Evolutionary conservation across 2,113 vertebrate genomes (phyloP).

Genomic region (Leptocoma aspasia): DNA sequence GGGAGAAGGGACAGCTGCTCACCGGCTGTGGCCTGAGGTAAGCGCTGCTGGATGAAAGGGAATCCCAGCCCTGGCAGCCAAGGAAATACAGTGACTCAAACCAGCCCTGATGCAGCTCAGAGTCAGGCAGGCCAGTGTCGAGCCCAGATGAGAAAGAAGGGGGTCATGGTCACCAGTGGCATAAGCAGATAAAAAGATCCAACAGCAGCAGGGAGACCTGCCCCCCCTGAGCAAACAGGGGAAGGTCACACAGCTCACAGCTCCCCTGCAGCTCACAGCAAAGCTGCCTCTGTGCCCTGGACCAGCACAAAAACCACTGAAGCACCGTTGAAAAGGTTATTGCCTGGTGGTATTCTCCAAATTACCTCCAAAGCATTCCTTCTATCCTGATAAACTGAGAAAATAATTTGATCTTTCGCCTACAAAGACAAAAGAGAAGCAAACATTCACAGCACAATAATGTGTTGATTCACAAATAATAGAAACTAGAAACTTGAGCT

Average conservation of each 20-base stretch:
- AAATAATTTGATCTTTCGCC: background rate
- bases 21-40: background rate
- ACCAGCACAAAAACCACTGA: background rate
- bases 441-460: background rate
- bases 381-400: background rate
- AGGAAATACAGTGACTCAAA: background rate
- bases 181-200: slow-evolving; percentile 22
- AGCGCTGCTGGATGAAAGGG: background rate
- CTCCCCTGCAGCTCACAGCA: background rate
- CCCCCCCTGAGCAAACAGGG: background rate
- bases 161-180: background rate
- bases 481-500: slow-evolving; percentile 1
- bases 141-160: background rate
- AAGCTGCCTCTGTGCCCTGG: background rate
- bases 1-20: background rate
- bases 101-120: background rate
- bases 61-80: background rate
- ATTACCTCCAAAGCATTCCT: background rate
- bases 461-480: background rate
- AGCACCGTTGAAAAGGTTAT: background rate
- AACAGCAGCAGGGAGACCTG: background rate
- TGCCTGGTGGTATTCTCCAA: background rate
- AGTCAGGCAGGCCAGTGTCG: background rate
- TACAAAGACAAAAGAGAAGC: background rate
- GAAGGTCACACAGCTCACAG: background rate